A percentile compares a stretch with the other conserved stretches of the same genome.
phyloP scores from a whole-genome alignment of 2,888 invertebrate genomes.

The Buathra laborator region DNA sequence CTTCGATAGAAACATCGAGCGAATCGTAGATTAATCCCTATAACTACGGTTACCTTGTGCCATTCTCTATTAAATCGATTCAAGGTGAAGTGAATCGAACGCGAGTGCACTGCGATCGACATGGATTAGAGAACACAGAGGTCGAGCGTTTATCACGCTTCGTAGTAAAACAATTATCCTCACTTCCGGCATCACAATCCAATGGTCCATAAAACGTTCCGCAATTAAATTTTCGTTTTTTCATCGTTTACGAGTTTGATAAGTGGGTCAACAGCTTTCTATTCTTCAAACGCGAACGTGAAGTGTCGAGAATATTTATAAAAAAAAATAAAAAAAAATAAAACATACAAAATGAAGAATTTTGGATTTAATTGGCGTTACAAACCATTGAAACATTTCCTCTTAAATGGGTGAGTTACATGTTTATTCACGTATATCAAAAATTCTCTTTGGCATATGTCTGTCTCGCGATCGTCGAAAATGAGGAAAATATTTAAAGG shows the following conservation, averaged over 20 bases:
- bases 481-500: not conserved
- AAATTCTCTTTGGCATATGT: not conserved
- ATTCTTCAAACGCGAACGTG: not conserved
- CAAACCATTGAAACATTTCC: slow-evolving; percentile 50
- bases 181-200: not conserved
- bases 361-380: slow-evolving; percentile 45
- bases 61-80: slow-evolving; percentile 21
- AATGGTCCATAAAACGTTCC: not conserved
- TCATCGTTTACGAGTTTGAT: not conserved
- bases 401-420: slow-evolving; percentile 51
- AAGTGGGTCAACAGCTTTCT: not conserved
- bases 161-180: slow-evolving; percentile 18
- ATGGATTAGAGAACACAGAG: slow-evolving; percentile 21
- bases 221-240: not conserved
- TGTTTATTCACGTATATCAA: not conserved
- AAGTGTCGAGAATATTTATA: not conserved
- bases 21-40: slow-evolving; percentile 14
- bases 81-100: slow-evolving; percentile 40
- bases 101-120: slow-evolving; percentile 26
- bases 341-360: slow-evolving; percentile 42
- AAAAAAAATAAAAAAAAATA: not conserved
- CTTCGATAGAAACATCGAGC: not conserved
- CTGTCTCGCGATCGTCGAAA: not conserved
- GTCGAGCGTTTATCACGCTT: slow-evolving; percentile 18
- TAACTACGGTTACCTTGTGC: slow-evolving; percentile 18